phyloP scores from a whole-genome alignment of 1,140 invertebrate species.

The Tetragonula clypearis region DNA sequence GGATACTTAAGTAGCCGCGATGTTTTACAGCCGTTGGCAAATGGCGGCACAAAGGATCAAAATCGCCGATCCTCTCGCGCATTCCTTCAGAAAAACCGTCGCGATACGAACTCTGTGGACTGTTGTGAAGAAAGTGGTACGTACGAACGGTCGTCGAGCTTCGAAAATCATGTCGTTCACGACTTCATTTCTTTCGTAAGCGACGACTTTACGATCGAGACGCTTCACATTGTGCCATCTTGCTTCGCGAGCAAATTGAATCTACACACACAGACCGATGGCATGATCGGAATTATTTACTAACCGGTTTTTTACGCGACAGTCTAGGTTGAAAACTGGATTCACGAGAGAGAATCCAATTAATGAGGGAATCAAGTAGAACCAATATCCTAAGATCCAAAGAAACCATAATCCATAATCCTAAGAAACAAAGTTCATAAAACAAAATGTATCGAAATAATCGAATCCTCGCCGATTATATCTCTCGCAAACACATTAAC shows the following conservation, averaged over 20 bases:
- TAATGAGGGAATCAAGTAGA: too few relatives aligned
- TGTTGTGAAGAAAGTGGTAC: neutral
- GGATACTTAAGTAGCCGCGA: conserved; percentile 44
- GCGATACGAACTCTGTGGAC: neutral
- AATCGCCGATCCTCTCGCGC: conserved; percentile 44
- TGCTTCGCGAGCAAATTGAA: neutral
- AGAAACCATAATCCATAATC: too few relatives aligned
- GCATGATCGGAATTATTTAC: neutral
- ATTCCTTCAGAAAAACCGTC: neutral
- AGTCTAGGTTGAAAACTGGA: neutral
- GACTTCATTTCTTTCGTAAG: conserved; percentile 19
- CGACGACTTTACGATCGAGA: conserved; percentile 23
- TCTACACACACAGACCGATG: neutral
- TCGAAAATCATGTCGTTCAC: conserved; percentile 28
- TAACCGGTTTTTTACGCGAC: neutral
- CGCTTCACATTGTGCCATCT: neutral
- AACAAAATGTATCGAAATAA: too few relatives aligned
- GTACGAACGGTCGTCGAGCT: neutral
- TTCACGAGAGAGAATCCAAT: too few relatives aligned
- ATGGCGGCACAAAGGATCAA: neutral
- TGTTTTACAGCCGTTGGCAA: conserved; percentile 40
- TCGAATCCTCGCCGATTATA: too few relatives aligned
- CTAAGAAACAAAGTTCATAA: too few relatives aligned
- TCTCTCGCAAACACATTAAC: too few relatives aligned
- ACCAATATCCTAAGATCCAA: too few relatives aligned